Percentiles rank a stretch among this genome's conserved stretches.
Evolutionary conservation across 1,140 invertebrate species (phyloP).

Genomic region (Zophobas morio): DNA sequence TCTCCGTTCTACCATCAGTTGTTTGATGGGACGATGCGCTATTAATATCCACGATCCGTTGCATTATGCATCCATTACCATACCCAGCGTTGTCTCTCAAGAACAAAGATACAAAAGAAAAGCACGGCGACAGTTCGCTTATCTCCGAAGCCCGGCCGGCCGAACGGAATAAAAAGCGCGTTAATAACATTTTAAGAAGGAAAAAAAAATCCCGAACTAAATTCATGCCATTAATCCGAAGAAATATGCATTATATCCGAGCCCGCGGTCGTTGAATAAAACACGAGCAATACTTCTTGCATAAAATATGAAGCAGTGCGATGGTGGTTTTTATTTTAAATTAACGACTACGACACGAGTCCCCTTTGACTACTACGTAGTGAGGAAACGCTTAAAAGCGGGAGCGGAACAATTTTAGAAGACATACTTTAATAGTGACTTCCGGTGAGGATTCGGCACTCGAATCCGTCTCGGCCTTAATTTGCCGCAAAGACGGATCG

Average conservation of each 20-base stretch:
- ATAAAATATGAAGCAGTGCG: constrained; percentile 39
- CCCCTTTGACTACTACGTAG: constrained; percentile 45
- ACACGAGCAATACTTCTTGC: constrained; percentile 42
- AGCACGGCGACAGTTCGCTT: constrained; percentile 5
- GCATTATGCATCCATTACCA: constrained; percentile 37
- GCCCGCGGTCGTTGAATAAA: constrained; percentile 34
- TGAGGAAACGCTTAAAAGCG: constrained; percentile 48
- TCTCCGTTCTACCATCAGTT: constrained; percentile 22
- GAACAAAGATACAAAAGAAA: background rate
- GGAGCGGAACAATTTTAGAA: constrained; percentile 51
- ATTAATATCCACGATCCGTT: constrained; percentile 25
- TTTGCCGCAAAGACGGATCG: constrained; percentile 17
- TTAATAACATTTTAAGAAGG: constrained; percentile 8
- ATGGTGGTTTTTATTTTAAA: constrained; percentile 45
- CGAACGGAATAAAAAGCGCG: background rate
- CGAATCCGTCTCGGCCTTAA: constrained; percentile 22
- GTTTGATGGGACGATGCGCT: constrained; percentile 33
- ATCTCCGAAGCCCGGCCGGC: background rate
- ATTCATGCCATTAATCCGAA: constrained; percentile 24
- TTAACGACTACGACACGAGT: constrained; percentile 46
- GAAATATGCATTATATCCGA: constrained; percentile 35
- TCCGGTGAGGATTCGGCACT: constrained; percentile 46
- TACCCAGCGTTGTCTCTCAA: constrained; percentile 8
- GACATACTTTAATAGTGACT: constrained; percentile 50
- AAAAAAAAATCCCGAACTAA: constrained; percentile 23